These are phyloP conservation scores for Callospermophilus lateralis DNA, from an alignment of 2,113 vertebrate species.

Conservation along the genomic window DNA sequence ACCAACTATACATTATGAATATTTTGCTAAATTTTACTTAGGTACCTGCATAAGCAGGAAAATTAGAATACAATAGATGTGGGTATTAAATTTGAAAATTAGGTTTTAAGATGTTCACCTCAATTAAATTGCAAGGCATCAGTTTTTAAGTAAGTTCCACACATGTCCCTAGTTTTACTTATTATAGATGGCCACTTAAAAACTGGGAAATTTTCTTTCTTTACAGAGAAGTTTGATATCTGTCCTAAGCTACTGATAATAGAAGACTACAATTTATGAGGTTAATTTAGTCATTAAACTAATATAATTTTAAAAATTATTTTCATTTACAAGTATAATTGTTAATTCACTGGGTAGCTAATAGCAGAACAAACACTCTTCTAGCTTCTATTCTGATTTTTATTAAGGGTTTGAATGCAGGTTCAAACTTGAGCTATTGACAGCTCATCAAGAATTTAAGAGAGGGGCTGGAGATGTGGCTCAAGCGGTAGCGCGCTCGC, in stretches of 20 bases:
- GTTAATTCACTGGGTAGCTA: slow-evolving; percentile 1
- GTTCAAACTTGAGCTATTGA: background rate
- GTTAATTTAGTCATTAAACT: background rate
- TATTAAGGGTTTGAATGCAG: slow-evolving; percentile 23
- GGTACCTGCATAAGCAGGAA: background rate
- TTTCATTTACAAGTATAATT: slow-evolving; percentile 39
- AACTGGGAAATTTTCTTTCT: background rate
- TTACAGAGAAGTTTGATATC: slow-evolving; percentile 12
- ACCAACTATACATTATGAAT: background rate
- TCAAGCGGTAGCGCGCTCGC: no score
- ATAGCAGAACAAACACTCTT: background rate
- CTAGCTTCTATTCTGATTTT: slow-evolving; percentile 12
- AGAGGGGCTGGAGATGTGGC: background rate
- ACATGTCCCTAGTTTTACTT: background rate
- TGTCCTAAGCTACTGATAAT: background rate
- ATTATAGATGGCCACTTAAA: background rate
- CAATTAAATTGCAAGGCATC: background rate
- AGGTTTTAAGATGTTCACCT: background rate
- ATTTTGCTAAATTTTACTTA: background rate
- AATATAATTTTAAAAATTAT: slow-evolving; percentile 29
- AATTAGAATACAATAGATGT: background rate
- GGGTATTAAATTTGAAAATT: background rate
- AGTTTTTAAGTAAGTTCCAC: background rate
- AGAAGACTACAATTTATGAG: background rate
- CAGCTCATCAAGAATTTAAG: slow-evolving; percentile 17